Conservation (phyloP, 2,888 invertebrate genomes). For the Lamellibrachia columna region DNA sequence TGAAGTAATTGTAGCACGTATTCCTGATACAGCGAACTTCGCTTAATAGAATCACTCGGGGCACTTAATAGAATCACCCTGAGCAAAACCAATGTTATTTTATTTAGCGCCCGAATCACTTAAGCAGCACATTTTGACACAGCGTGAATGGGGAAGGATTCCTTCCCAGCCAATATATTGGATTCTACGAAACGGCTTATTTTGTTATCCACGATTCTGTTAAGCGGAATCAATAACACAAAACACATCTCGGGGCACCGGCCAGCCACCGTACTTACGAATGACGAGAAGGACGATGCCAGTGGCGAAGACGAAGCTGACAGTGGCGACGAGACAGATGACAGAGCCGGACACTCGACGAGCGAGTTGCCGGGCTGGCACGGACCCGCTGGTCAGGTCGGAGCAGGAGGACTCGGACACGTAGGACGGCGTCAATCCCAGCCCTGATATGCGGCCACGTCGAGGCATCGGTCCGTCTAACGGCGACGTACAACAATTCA, state of each 20-base stretch:
- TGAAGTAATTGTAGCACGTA: no score
- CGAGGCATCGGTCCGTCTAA: neutral
- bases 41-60: no score
- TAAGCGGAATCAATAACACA: no score
- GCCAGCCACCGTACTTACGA: neutral
- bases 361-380: neutral
- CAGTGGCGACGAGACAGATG: conserved; percentile 1
- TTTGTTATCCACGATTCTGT: no score
- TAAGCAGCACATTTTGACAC: no score
- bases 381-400: neutral
- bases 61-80: no score
- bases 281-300: neutral
- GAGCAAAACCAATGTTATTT: no score
- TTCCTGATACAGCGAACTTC: no score
- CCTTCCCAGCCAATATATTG: no score
- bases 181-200: no score
- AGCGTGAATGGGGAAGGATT: no score
- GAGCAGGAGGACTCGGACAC: neutral
- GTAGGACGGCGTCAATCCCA: neutral
- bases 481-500: neutral
- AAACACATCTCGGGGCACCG: neutral
- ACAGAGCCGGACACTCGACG: neutral
- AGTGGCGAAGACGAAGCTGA: neutral
- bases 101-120: no score
- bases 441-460: neutral